These are phyloP conservation scores for Drosophila tripunctata DNA, from an alignment of 2,888 invertebrate species.

Conservation along the genomic window DNA sequence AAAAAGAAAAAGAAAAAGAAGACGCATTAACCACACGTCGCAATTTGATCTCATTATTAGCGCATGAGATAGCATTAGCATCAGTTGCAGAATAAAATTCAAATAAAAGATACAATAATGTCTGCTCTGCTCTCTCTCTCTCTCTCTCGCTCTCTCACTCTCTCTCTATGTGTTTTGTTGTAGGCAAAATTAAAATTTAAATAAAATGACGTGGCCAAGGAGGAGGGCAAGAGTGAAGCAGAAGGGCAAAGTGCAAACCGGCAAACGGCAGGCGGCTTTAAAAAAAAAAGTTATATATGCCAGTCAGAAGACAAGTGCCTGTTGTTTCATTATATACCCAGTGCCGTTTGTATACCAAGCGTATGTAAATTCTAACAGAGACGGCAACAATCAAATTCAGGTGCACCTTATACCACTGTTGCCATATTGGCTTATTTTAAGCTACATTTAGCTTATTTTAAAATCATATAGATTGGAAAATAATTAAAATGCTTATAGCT, in stretches of 20 bases:
- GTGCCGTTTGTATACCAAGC: background rate
- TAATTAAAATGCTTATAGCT: no score
- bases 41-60: slow-evolving; percentile 42
- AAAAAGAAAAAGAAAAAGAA: background rate
- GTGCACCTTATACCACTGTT: no score
- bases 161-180: background rate
- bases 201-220: slow-evolving; percentile 46
- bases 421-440: no score
- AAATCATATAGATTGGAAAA: no score
- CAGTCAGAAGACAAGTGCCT: slow-evolving; percentile 39
- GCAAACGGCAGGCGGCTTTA: slow-evolving; percentile 34
- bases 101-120: slow-evolving; percentile 17
- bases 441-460: no score
- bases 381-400: no score
- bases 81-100: slow-evolving; percentile 5
- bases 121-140: no score
- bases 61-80: slow-evolving; percentile 37
- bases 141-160: no score
- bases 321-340: slow-evolving; percentile 19
- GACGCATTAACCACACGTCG: slow-evolving; percentile 1
- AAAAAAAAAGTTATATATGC: slow-evolving; percentile 40
- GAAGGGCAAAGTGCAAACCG: slow-evolving; percentile 36
- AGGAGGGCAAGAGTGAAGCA: slow-evolving; percentile 11
- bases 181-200: slow-evolving; percentile 54
- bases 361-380: background rate